Base-by-base conservation (phyloP, 1,140 invertebrate species). In the Drosophila albomicans region DNA sequence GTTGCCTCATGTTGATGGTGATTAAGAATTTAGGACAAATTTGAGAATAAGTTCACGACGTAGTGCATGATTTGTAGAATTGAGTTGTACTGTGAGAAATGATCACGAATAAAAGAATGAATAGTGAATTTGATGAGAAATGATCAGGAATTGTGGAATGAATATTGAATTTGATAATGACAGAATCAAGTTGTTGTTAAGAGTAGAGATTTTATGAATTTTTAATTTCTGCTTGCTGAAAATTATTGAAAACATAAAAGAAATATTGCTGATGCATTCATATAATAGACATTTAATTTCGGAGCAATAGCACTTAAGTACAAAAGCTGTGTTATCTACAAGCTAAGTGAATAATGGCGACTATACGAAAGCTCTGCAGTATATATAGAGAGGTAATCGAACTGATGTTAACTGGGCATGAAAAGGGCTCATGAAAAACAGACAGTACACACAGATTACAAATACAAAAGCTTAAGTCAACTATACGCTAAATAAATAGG, bases 401-500 rank as follows among this genome's bases (percentile, higher is more conserved):
- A 49, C 49, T 52, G 35, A 52, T 70, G 56, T 52, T n/a, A 52
- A 52, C 20, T 69, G 35, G 11, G 2, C 11, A 20, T 63, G 16
- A 11, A 49, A 52, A 52, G 4, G 13, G 10, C 51, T 56, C 51
- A 43, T 32, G 46, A 45, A 43, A 67, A 59, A 59, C 59, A 63
- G 15, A n/a, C 59, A 48, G 30, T 5, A 43, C 6, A 54, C 54
- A 49, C 43, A 41, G 69, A 65, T 73, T 73, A 73, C 52, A 25
- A 58, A 38, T 69, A 20, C 2, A 49, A 64, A 57, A 63, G 32
- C 59, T 70, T 58, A 75, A 57, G 16, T 32, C 38, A 7, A 56
- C 13, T 32, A 62, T 25, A 70, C 13, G 51, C 52, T 32, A 67
- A 74, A 74, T 74, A 74, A 74, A 74, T 74, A 71, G 56, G 41